A percentile compares a stretch with the other conserved stretches of the same genome.
Conservation (phyloP, 2,888 invertebrate species). For the Apotomis turbidana region DNA sequence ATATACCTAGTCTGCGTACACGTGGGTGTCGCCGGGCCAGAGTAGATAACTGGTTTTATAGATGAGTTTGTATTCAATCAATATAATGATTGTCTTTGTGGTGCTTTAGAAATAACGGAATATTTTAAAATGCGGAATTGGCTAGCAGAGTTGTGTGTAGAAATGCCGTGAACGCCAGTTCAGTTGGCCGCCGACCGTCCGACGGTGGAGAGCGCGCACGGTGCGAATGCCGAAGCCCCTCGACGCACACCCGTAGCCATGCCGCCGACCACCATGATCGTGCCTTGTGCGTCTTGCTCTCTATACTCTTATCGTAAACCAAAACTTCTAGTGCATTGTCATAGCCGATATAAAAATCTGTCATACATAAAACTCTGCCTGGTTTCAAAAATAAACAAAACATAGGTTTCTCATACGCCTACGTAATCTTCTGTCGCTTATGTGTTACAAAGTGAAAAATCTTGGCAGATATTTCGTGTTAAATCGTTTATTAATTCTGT, state of each 20-base stretch:
- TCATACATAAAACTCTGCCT: slow-evolving; percentile 33
- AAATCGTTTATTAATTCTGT: slow-evolving; percentile 52
- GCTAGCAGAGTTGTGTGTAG: slow-evolving; percentile 67
- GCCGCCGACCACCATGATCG: slow-evolving; percentile 82
- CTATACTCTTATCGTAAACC: slow-evolving; percentile 45
- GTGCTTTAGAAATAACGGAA: slow-evolving; percentile 74
- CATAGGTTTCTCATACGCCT: slow-evolving; percentile 48
- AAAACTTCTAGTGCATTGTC: slow-evolving; percentile 22
- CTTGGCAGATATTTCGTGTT: slow-evolving; percentile 58
- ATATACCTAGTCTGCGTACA: neutral
- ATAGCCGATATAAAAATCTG: slow-evolving; percentile 8
- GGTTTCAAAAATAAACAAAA: slow-evolving; percentile 43
- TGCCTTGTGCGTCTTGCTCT: slow-evolving; percentile 77
- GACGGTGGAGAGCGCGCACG: slow-evolving; percentile 73
- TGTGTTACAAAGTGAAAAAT: slow-evolving; percentile 55
- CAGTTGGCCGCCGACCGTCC: slow-evolving; percentile 79
- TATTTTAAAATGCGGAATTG: slow-evolving; percentile 81
- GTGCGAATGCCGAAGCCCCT: slow-evolving; percentile 61
- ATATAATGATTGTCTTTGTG: slow-evolving; percentile 54
- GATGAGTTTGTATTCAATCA: slow-evolving; percentile 39
- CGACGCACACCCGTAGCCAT: slow-evolving; percentile 67
- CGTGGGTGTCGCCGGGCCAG: slow-evolving; percentile 19
- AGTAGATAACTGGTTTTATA: slow-evolving; percentile 35
- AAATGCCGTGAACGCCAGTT: slow-evolving; percentile 59
- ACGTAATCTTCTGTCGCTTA: slow-evolving; percentile 52